Base-by-base conservation (phyloP, 2,888 invertebrate species). In the Odontomyia ornata region DNA sequence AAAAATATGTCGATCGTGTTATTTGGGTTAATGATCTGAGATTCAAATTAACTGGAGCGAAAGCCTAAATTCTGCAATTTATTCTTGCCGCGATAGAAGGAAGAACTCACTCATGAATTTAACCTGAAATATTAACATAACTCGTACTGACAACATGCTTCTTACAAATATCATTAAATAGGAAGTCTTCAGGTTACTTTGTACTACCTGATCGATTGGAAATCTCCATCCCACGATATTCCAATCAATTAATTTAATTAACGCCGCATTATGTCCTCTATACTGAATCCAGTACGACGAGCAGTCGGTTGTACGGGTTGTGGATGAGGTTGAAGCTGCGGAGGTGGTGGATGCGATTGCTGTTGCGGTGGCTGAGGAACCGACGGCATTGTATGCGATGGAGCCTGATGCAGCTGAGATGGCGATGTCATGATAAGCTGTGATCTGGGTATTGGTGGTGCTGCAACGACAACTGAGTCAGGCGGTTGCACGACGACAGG, bases 191-290 rank as follows among this genome's bases (percentile, higher is more conserved):
- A 28, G 56, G 28, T 28, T 72, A 9, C 36, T 72, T 72, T 72
- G 71, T 72, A 72, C 71, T 72, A 28, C 71, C 65, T 65, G 71
- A 60, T 60, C 23, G 60, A 73, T 60, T 36, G 57, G 43, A 69
- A 69, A 47, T 46, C 43, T 57, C n/a, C 73, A 15, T 60, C 36
- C 60, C 43, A 73, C 73, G 60, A 36, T 23, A 11, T 30, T 28
- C 21, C 60, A 36, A 60, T 60, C 60, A 21, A 60, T 60, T 27
- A 47, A 30, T 52, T 76, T 27, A 65, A 84, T 89, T 89, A 94
- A 86, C 95, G 93, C 83, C 95, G 90, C 95, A 95, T 95, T 81
- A 95, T 95, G 82, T 95, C 95, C 83, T 95, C 95, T 88, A 95
- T 95, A 84, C 95, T 95, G 86, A 95, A 95, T 21, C 95, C 95